phyloP scores from a whole-genome alignment of 2,888 invertebrate species.

The Odontothrips loti region DNA sequence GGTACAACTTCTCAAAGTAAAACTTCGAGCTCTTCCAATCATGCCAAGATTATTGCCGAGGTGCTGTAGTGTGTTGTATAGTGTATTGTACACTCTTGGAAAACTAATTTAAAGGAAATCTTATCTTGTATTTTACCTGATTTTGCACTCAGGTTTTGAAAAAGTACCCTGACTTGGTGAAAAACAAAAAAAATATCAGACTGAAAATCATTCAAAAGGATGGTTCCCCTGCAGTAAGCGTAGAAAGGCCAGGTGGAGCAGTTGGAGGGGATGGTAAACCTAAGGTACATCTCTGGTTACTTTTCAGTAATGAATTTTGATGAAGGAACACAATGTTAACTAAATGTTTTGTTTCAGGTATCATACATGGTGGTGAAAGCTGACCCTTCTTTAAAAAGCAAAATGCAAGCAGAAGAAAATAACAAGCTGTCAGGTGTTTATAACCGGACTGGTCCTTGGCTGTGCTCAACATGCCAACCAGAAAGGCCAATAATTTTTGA shows the following conservation, averaged over 20 bases:
- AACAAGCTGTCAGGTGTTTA: slow-evolving; percentile 40
- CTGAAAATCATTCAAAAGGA: slow-evolving; percentile 63
- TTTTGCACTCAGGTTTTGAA: slow-evolving; percentile 58
- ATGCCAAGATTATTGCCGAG: slow-evolving; percentile 82
- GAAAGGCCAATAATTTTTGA: slow-evolving; percentile 67
- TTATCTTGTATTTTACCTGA: neutral
- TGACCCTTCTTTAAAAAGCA: slow-evolving; percentile 44
- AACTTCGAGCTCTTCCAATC: slow-evolving; percentile 52
- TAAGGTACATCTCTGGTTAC: slow-evolving; percentile 5
- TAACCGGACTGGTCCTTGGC: slow-evolving; percentile 64
- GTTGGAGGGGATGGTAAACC: slow-evolving; percentile 33
- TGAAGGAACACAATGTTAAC: neutral
- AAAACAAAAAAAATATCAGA: slow-evolving; percentile 81
- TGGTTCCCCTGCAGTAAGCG: slow-evolving; percentile 34
- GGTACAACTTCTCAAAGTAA: slow-evolving; percentile 32
- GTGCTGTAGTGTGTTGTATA: neutral
- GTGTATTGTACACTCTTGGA: too few species aligned
- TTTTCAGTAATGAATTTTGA: neutral
- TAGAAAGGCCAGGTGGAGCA: slow-evolving; percentile 51
- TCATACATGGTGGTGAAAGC: slow-evolving; percentile 52
- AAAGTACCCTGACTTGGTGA: slow-evolving; percentile 82
- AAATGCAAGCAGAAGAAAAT: slow-evolving; percentile 17
- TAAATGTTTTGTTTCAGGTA: slow-evolving; percentile 43
- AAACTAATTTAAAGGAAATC: too few species aligned
- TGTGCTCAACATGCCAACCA: slow-evolving; percentile 68